A percentile compares a stretch with the other conserved stretches of the same genome.
Conservation (phyloP, 2,888 invertebrate genomes). For the Phengaris alcon region DNA sequence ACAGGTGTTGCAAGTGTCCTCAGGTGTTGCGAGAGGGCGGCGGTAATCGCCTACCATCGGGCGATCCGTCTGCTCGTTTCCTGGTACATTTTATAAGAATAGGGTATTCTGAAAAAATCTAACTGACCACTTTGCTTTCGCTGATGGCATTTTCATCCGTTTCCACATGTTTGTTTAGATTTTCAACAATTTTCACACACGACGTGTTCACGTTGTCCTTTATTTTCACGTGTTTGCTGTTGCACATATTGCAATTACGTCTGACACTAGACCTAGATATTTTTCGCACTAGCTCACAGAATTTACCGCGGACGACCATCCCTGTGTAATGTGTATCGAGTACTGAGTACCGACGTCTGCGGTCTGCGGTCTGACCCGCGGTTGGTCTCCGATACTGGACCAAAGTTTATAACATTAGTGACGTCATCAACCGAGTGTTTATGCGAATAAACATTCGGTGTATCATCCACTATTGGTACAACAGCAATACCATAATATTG, state of each 20-base stretch:
- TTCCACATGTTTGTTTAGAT: constrained; percentile 40
- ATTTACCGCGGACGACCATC: constrained; percentile 39
- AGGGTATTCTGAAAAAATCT: background rate
- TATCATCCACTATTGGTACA: background rate
- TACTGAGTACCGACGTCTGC: constrained; percentile 40
- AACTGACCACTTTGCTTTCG: constrained; percentile 43
- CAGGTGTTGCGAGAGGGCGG: too few relatives aligned
- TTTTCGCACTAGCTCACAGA: constrained; percentile 36
- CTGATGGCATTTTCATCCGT: constrained; percentile 37
- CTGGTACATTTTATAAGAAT: too few relatives aligned
- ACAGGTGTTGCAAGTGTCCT: too few relatives aligned
- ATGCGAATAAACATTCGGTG: background rate
- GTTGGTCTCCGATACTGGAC: background rate
- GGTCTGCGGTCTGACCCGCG: constrained; percentile 29
- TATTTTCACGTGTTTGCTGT: constrained; percentile 37
- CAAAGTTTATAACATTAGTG: background rate
- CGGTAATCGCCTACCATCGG: too few relatives aligned
- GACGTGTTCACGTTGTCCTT: background rate
- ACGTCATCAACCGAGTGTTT: background rate
- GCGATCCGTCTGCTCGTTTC: too few relatives aligned
- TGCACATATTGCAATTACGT: constrained; percentile 44
- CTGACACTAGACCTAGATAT: constrained; percentile 30
- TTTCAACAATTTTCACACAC: constrained; percentile 24
- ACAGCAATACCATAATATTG: too few relatives aligned
- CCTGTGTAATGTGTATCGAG: constrained; percentile 47